Base-by-base conservation (phyloP, 2,888 invertebrate species). In the Trichopoda pennipes region DNA sequence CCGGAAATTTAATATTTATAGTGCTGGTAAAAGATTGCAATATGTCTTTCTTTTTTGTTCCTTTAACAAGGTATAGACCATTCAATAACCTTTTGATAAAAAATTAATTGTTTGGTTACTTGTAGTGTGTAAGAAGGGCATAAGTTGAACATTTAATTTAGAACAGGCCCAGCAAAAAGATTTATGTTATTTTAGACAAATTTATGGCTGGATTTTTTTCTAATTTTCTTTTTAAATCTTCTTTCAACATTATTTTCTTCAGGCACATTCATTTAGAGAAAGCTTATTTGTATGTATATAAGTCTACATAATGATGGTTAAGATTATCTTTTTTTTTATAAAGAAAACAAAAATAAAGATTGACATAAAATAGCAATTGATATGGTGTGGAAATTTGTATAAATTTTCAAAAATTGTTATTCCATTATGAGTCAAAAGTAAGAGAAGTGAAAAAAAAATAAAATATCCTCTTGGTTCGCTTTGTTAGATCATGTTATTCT, bases 151-250 rank as follows among this genome's bases (percentile, higher is more conserved):
- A 76, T 69, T 68, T 61, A 60, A 60, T 53, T 68, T 76, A 49
- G 32, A 63, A 61, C 38, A 73, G 53, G 38, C 35, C 44, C 14
- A 56, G 19, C 47, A 64, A 78, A 28, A 78, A 81, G 78, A 81
- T 81, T 78, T 81, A 81, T 70, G 70, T 60, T 69, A 63, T 49
- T 68, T 32, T 35, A 23, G 21, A 64, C 23, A 51, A 49, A 35
- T 55, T 51, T 53, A 68, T 47, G 55, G 12, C 28, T 8, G 2
- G 17, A 32, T 63, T 23, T 35, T 70, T 35, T 4, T 7, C 3
- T 7, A 1, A 4, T 28, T 28, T 28, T 28, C 12, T 42, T 28
- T 56, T 49, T 47, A 1, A n/a, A 6, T 19, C 19, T 49, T 8
- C 17, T 49, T 44, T 44, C 1, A 44, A 44, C 14, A 44, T 16